Conservation (phyloP, 2,888 invertebrate species). For the Drosophila picticornis region DNA sequence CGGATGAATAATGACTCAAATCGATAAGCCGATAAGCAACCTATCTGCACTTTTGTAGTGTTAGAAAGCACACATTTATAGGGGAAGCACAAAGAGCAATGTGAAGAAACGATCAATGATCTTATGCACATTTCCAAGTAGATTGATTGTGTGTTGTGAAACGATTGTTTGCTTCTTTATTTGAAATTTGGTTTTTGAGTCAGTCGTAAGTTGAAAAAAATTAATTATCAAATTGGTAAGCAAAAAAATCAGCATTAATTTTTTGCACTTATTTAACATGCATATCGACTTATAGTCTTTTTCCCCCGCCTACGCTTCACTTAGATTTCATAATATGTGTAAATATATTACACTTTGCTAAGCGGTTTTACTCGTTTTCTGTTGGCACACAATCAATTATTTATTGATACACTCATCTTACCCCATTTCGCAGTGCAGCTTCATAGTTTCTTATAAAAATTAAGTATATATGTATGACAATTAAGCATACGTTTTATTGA, state of each 20-base stretch:
- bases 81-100: constrained; percentile 6
- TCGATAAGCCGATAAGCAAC: neutral
- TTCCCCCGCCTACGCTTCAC: neutral
- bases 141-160: neutral
- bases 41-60: neutral
- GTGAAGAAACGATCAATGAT: neutral
- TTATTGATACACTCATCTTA: constrained; percentile 27
- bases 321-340: neutral
- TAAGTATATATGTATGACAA: constrained; percentile 5
- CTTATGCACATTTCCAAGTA: neutral
- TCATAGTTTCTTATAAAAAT: neutral
- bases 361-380: constrained; percentile 12
- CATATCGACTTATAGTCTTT: neutral
- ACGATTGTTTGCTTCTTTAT: neutral
- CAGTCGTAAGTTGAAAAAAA: neutral
- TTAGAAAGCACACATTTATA: neutral
- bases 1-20: neutral
- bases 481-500: constrained; percentile 31
- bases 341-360: neutral
- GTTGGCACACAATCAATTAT: constrained; percentile 18
- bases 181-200: neutral
- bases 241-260: neutral
- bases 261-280: neutral
- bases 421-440: constrained; percentile 11
- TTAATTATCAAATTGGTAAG: neutral